Base-by-base conservation (phyloP, 2,888 invertebrate genomes). In the Bimastos eiseni region DNA sequence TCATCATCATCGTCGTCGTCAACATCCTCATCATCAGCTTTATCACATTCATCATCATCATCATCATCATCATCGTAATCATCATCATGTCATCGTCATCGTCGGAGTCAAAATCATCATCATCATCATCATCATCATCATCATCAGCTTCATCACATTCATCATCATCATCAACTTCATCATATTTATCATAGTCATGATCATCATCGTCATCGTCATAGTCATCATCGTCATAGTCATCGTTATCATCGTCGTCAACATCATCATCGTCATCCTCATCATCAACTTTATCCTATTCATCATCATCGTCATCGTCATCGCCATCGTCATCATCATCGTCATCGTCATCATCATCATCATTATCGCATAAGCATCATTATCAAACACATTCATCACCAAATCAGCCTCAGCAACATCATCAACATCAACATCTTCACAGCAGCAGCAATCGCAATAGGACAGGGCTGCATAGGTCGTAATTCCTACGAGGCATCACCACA, bases 201-300 rank as follows among this genome's bases (percentile, higher is more conserved):
- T n/a, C n/a, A n/a, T n/a, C n/a, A n/a, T n/a, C n/a, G n/a, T n/a
- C n/a, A n/a, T n/a, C n/a, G n/a, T n/a, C n/a, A n/a, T n/a, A n/a
- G n/a, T n/a, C n/a, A n/a, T n/a, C n/a, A n/a, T n/a, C n/a, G n/a
- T n/a, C 90, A 55, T 36, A 83, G 83, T 90, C 90, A 83, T 90
- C 70, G 34, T 90, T 83, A 33, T 33, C 90, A 55, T 70, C 55
- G 83, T 90, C n/a, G n/a, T n/a, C n/a, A 33, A 55, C 36, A 83
- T 90, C 90, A 70, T 90, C 90, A 83, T 90, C 90, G n/a, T 55
- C 90, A 55, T 90, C 90, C 70, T 90, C 90, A 70, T 36, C 38
- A 83, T 83, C 90, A 30, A n/a, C 30, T n/a, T 11, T 4, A 70
- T 70, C n/a, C n/a, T n/a, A n/a, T 1, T 55, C 21, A 37, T 90